These are phyloP conservation scores for Lordiphosa collinella DNA, from an alignment of 1,140 invertebrate species.

Conservation along the genomic window DNA sequence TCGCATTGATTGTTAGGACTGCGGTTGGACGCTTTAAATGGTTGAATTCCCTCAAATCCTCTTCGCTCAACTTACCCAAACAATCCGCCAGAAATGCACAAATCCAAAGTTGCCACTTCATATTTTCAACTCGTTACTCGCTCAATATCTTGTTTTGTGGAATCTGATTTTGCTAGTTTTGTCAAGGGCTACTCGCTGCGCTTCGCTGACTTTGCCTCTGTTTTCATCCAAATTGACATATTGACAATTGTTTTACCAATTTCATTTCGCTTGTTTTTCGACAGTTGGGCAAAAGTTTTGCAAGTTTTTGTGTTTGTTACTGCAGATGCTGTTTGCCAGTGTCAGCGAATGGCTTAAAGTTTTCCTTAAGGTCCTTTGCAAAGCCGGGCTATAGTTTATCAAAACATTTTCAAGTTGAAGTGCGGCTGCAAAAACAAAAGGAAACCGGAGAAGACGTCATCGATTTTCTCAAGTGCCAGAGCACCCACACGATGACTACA, in stretches of 20 bases:
- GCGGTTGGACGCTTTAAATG: background rate
- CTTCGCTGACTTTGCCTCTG: constrained; percentile 18
- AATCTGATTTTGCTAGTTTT: background rate
- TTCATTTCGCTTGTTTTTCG: constrained; percentile 54
- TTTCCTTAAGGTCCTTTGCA: constrained; percentile 32
- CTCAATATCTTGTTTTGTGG: constrained; percentile 3
- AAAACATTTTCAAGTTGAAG: constrained; percentile 74
- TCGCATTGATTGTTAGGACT: constrained; percentile 13
- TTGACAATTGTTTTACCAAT: constrained; percentile 73
- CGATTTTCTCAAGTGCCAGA: constrained; percentile 45
- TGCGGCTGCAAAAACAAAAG: constrained; percentile 72
- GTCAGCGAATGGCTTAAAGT: constrained; percentile 61
- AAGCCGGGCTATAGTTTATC: constrained; percentile 60
- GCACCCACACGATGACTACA: constrained; percentile 9
- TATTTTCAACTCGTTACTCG: constrained; percentile 9
- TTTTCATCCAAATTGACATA: constrained; percentile 65
- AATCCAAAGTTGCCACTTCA: constrained; percentile 18
- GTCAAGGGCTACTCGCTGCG: constrained; percentile 23
- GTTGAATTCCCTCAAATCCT: background rate
- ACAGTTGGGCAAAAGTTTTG: constrained; percentile 44
- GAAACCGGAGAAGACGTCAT: constrained; percentile 43
- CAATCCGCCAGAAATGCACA: constrained; percentile 2
- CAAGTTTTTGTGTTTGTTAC: constrained; percentile 19
- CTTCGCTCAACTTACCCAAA: constrained; percentile 11
- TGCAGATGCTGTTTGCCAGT: constrained; percentile 32